Percentiles rank a stretch among this genome's conserved stretches.
These are phyloP conservation scores for Stercorarius parasiticus DNA, from an alignment of 2,113 vertebrate species.

Conservation along the genomic window DNA sequence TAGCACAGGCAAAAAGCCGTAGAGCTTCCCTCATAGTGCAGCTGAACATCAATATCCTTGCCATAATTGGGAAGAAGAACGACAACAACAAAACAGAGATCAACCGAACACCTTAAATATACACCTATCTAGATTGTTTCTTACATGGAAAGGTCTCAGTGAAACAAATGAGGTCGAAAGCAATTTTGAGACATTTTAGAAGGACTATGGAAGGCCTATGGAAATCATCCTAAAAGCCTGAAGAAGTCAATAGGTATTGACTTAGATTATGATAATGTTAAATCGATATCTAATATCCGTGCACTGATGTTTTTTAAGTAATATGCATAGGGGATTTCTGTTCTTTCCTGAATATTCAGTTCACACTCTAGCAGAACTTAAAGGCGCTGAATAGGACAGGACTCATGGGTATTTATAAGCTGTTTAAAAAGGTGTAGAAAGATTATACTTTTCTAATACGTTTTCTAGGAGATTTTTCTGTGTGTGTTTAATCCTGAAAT, in stretches of 20 bases:
- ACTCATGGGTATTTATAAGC: neutral
- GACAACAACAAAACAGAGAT: neutral
- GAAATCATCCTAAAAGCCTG: neutral
- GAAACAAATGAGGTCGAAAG: neutral
- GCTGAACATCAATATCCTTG: neutral
- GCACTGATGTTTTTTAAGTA: neutral
- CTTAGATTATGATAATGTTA: neutral
- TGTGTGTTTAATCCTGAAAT: neutral
- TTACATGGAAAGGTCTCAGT: neutral
- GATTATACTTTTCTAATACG: neutral
- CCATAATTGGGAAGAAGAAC: neutral
- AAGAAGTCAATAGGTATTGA: neutral
- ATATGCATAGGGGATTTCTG: neutral
- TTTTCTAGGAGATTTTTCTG: neutral
- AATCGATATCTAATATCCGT: neutral
- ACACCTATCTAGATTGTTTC: neutral
- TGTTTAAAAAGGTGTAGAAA: neutral
- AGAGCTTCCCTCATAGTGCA: neutral
- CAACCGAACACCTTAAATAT: neutral
- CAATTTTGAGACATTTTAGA: neutral
- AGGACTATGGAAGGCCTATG: neutral
- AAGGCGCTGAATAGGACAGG: neutral
- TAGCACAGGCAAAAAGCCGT: neutral
- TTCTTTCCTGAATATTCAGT: neutral
- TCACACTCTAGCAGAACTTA: neutral